Percentiles rank a stretch among this genome's conserved stretches.
Conservation (phyloP, 2,113 vertebrate genomes). For the Spea multiplicata region DNA sequence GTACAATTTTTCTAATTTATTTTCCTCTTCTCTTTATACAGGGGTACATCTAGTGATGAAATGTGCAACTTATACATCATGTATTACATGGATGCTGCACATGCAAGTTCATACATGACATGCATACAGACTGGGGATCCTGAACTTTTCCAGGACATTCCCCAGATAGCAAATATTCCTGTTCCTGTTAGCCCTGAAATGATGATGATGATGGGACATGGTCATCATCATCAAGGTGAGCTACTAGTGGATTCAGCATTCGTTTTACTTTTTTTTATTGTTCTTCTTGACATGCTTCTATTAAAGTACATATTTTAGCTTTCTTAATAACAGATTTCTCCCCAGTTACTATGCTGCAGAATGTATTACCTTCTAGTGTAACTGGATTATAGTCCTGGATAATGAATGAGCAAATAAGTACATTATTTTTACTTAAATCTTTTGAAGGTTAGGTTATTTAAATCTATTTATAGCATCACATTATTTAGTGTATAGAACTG, state of each 20-base stretch:
- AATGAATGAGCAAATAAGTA: too few species aligned
- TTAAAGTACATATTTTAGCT: too few species aligned
- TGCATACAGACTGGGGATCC: constrained; percentile 78
- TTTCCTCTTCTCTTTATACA: constrained; percentile 57
- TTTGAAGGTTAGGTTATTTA: too few species aligned
- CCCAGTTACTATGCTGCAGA: too few species aligned
- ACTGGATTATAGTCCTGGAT: too few species aligned
- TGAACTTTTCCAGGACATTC: constrained; percentile 81
- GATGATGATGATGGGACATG: constrained; percentile 72
- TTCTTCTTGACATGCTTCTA: not conserved
- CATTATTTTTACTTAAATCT: too few species aligned
- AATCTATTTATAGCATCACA: too few species aligned
- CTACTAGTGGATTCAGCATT: not conserved
- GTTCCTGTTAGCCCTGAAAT: constrained; percentile 73
- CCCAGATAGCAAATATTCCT: constrained; percentile 82
- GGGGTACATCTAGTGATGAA: constrained; percentile 88
- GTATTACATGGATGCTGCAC: constrained; percentile 95
- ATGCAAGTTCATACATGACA: constrained; percentile 83
- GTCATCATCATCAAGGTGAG: constrained; percentile 74
- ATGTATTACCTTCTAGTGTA: too few species aligned
- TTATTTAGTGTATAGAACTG: too few species aligned
- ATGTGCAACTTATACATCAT: constrained; percentile 99
- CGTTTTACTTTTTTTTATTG: not conserved
- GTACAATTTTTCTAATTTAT: not conserved
- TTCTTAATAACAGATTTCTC: too few species aligned